Evolutionary conservation across 1,140 invertebrate genomes (phyloP), one percentile per base, ranked within the genome.

Genomic region (Schlechtendalia chinensis): DNA sequence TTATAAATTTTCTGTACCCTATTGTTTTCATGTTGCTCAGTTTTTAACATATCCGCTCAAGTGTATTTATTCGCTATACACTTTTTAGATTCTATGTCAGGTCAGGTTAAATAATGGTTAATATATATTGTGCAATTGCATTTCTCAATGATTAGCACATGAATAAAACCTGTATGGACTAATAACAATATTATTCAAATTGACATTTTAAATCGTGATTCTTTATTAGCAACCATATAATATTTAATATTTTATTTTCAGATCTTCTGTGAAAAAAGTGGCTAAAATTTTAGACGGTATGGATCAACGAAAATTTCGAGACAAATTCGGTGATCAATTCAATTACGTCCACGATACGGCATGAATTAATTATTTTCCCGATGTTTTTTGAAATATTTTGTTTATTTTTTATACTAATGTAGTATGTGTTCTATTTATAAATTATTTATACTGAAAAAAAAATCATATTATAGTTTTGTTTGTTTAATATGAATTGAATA

Each of bases 321-420:
- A 89, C 81, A 89, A 89, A 84, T 90, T 88, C 86, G 88, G 87
- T 11, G 88, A 89, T 82, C 88, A 89, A 82, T 90, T 88, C 83
- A 87, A 89, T 83, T 89, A 89, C 71, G 79, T 83, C 0, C 79
- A 82, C 10, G 82, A 75, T 45, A 82, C 77, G 24, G 63, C 81
- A 10, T 81, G 32, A 77, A 24, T 39, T 75, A 5, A n/a, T 12
- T 32, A 11, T 22, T 14, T 16, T 54, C 53, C 17, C 12, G 5
- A 19, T 27, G n/a, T 12, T 27, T 72, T 19, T 54, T 54, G n/a
- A 39, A 39, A 39, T 39, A 39, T 8, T 39, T 39, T 39, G 3
- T 39, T 3, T 8, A 8, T 39, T 56, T 72, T 12, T 32, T 27
- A 19, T 56, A 16, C 10, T 3, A 12, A 39, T 54, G 14, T 12